Evolutionary conservation across 2,888 invertebrate species (phyloP).

Genomic region (Lagria hirta): DNA sequence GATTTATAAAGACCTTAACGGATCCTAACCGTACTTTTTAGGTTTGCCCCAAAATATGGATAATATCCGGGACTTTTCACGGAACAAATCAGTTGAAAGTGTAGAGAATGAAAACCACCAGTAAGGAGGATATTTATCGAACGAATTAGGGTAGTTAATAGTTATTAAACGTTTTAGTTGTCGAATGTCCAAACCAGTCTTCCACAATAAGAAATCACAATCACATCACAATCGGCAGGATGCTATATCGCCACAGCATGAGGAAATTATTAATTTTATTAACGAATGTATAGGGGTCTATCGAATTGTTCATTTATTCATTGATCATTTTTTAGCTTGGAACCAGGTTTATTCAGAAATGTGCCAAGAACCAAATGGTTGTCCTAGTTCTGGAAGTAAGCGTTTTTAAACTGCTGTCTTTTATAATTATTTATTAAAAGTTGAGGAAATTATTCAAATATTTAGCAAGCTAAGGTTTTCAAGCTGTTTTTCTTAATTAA

Average conservation of each 20-base stretch:
- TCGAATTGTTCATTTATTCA: too few relatives aligned
- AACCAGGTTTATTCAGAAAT: slow-evolving; percentile 55
- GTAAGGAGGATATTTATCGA: slow-evolving; percentile 58
- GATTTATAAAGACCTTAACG: slow-evolving; percentile 9
- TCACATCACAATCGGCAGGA: slow-evolving; percentile 60
- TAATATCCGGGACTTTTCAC: slow-evolving; percentile 71
- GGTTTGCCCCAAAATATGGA: slow-evolving; percentile 82
- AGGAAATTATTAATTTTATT: slow-evolving; percentile 83
- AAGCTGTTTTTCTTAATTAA: too few relatives aligned
- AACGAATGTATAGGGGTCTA: slow-evolving; percentile 88
- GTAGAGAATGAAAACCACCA: slow-evolving; percentile 67
- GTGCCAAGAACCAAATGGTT: slow-evolving; percentile 56
- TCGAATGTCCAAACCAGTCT: slow-evolving; percentile 80
- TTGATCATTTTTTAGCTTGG: slow-evolving; percentile 63
- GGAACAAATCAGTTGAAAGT: slow-evolving; percentile 67
- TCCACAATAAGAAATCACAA: slow-evolving; percentile 61
- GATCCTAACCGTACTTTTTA: slow-evolving; percentile 49
- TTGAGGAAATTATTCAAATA: not conserved
- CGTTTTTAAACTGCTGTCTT: not conserved
- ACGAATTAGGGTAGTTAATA: slow-evolving; percentile 16
- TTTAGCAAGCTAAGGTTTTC: too few relatives aligned
- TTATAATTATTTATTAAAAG: not conserved
- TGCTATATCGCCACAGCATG: slow-evolving; percentile 75
- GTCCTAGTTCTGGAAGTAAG: slow-evolving; percentile 51
- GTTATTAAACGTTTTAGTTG: slow-evolving; percentile 40